Percentiles rank a stretch among this genome's conserved stretches.
These are phyloP conservation scores for Bemisia tabaci DNA, from an alignment of 1,140 invertebrate genomes.

Conservation along the genomic window DNA sequence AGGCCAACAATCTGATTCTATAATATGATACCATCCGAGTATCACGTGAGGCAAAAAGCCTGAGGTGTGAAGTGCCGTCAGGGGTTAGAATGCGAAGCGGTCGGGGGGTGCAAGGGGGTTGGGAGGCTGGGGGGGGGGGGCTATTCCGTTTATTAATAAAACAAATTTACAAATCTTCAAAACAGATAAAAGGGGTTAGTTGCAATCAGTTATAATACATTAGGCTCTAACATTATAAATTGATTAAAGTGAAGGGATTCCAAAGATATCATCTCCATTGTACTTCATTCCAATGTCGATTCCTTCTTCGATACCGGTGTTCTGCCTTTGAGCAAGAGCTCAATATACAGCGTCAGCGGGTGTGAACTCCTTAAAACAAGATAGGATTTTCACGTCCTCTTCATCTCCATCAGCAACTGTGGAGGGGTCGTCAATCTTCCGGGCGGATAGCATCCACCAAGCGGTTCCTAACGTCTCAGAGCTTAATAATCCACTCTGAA, in stretches of 20 bases:
- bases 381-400: not conserved
- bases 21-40: too few species aligned
- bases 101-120: too few species aligned
- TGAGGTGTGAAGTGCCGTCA: too few species aligned
- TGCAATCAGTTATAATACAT: too few species aligned
- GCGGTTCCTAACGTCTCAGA: not conserved
- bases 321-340: not conserved
- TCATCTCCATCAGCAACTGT: not conserved
- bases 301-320: not conserved
- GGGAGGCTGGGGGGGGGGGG: too few species aligned
- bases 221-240: not conserved
- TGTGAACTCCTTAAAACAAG: not conserved
- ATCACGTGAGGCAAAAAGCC: too few species aligned
- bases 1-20: too few species aligned
- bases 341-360: not conserved
- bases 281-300: not conserved
- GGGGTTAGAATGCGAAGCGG: too few species aligned
- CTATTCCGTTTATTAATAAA: too few species aligned
- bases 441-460: not conserved
- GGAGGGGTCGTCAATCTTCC: not conserved
- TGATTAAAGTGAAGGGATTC: not conserved
- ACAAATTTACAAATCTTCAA: too few species aligned
- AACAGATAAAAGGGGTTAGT: too few species aligned
- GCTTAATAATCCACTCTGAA: not conserved
- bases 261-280: not conserved